phyloP scores from a whole-genome alignment of 2,113 vertebrate species.

The Noturus placidus region DNA sequence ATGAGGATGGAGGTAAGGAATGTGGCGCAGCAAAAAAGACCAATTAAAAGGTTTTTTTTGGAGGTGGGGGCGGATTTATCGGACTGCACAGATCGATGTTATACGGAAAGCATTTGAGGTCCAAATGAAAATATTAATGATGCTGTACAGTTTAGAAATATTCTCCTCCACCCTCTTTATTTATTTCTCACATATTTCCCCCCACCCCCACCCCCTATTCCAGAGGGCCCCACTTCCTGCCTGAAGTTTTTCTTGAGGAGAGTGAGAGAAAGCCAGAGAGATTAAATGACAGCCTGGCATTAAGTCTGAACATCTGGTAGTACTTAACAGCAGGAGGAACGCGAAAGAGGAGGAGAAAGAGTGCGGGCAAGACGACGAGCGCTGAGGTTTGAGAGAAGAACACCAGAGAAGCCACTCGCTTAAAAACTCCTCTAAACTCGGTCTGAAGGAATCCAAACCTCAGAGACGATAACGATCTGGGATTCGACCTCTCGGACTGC shows the following conservation, averaged over 20 bases:
- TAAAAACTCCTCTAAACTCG: not conserved
- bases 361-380: constrained; percentile 32
- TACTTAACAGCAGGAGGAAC: constrained; percentile 85
- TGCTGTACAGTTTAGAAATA: not conserved
- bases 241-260: constrained; percentile 78
- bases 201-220: constrained; percentile 78
- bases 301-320: constrained; percentile 99
- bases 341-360: constrained; percentile 62
- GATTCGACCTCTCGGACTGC: not conserved
- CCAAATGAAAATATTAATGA: not conserved
- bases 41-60: too few species aligned
- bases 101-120: not conserved
- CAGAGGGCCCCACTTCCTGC: constrained; percentile 99
- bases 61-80: not conserved
- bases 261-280: constrained; percentile 73
- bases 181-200: constrained; percentile 71
- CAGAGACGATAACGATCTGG: not conserved
- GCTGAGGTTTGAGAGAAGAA: constrained; percentile 28
- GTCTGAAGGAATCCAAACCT: not conserved
- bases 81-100: not conserved
- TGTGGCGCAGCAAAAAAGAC: too few species aligned
- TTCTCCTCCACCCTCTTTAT: constrained; percentile 64
- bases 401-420: constrained; percentile 40
- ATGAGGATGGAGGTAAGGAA: not conserved
- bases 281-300: constrained; percentile 99